Evolutionary conservation across 2,113 vertebrate genomes (phyloP).

Genomic region (Dipodomys spectabilis): DNA sequence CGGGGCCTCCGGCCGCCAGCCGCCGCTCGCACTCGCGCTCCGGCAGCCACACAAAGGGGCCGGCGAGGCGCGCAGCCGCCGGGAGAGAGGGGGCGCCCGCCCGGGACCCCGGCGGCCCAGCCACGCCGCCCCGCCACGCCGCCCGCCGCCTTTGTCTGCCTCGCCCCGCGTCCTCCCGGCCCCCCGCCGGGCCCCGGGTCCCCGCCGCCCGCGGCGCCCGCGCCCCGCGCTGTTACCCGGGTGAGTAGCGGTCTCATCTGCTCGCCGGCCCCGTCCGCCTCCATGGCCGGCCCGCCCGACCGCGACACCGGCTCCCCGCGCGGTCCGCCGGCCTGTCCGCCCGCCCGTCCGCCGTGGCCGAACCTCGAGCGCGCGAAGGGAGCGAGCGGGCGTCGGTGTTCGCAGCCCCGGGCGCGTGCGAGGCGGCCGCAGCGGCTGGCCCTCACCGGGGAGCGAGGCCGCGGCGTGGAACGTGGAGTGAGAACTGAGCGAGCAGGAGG

Average conservation of each 20-base stretch:
- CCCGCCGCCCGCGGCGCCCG: conserved; percentile 54
- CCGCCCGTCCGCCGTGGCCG: conserved; percentile 23
- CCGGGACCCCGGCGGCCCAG: neutral
- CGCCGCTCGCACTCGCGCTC: conserved; percentile 46
- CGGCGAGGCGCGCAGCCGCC: conserved; percentile 32
- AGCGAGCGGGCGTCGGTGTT: conserved; percentile 40
- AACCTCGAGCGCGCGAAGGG: conserved; percentile 4
- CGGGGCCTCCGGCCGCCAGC: neutral
- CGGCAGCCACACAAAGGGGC: conserved; percentile 71
- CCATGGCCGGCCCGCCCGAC: conserved; percentile 81
- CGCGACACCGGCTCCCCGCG: conserved; percentile 29
- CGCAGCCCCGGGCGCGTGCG: neutral
- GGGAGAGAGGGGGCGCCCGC: neutral
- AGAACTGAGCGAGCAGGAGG: neutral
- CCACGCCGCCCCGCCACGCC: conserved; percentile 32
- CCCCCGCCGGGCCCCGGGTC: conserved; percentile 56
- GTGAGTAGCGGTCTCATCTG: conserved; percentile 90
- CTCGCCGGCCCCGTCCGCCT: conserved; percentile 87
- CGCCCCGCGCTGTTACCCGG: conserved; percentile 81
- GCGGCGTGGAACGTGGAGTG: conserved; percentile 42
- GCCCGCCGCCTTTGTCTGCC: conserved; percentile 60
- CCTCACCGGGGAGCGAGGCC: conserved; percentile 20
- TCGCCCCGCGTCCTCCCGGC: conserved; percentile 45
- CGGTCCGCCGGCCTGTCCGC: neutral
- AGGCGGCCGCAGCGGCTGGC: neutral